phyloP scores from a whole-genome alignment of 2,888 invertebrate genomes.

The Trichopoda pennipes region DNA sequence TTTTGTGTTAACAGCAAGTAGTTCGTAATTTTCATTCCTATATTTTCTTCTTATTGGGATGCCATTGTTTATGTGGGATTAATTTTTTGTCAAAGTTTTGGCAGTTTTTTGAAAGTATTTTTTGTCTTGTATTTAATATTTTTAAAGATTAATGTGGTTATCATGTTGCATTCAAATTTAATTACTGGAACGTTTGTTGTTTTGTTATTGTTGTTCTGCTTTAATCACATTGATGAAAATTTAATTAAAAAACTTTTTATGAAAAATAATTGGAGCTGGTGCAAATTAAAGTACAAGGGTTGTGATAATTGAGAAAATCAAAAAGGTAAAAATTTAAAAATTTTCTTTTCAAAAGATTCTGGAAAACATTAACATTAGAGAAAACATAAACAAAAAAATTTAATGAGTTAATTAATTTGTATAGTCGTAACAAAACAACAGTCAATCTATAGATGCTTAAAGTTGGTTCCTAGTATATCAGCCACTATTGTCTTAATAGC shows the following conservation, averaged over 20 bases:
- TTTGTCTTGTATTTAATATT: constrained; percentile 53
- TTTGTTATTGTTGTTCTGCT: constrained; percentile 14
- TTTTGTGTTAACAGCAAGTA: constrained; percentile 51
- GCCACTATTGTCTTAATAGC: too few species aligned
- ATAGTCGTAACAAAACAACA: too few species aligned
- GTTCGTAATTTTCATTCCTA: constrained; percentile 41
- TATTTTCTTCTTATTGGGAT: constrained; percentile 19
- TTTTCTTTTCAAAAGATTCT: background rate
- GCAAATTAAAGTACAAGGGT: constrained; percentile 34
- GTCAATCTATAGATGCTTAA: too few species aligned
- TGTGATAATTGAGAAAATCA: constrained; percentile 7
- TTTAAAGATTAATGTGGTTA: constrained; percentile 72
- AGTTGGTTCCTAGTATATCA: too few species aligned
- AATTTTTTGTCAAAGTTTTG: constrained; percentile 59
- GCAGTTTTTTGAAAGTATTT: constrained; percentile 34
- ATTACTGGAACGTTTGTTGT: constrained; percentile 60
- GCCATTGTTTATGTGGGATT: constrained; percentile 49
- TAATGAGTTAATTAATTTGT: too few species aligned
- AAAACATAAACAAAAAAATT: too few species aligned
- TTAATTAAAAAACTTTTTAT: constrained; percentile 66
- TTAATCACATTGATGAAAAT: constrained; percentile 64
- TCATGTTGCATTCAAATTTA: constrained; percentile 73
- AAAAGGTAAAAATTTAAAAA: background rate
- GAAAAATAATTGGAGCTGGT: constrained; percentile 42
- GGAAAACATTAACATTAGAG: too few species aligned